Base-by-base conservation (phyloP, 2,888 invertebrate genomes). In the Lobophora halterata region DNA sequence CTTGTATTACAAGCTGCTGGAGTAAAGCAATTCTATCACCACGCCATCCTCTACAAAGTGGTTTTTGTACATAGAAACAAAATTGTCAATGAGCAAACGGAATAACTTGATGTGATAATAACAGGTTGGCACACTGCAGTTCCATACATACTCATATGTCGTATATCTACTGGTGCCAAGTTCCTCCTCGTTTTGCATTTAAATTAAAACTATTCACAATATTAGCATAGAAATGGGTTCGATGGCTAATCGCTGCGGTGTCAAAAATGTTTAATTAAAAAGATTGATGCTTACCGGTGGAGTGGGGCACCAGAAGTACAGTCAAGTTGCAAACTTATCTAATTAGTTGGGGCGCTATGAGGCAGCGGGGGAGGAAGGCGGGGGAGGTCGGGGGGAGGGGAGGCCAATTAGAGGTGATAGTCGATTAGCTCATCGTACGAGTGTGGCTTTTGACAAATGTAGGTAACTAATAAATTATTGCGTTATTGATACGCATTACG, bases 181-280 rank as follows among this genome's bases (percentile, higher is more conserved):
- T 33, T 26, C 33, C 6, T 17, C 17, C 58, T 62, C 56, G 65
- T 66, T 71, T 76, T 65, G 66, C 71, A 71, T 72, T 71, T 72
- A 70, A 73, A 71, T 69, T 66, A 72, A 71, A 73, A 75, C 75
- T 75, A 74, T 71, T 68, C 65, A 58, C 55, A 54, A 52, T 68
- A 79, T 79, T 79, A 76, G 70, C 78, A 79, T 78, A 77, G 73
- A 77, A 75, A 79, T 75, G 64, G 76, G 66, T 77, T 78, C 75
- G 79, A 82, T 79, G 67, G 79, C 76, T 85, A 85, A 85, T 86
- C 82, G 78, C 65, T 69, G 79, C 73, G 78, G 79, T 83, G 85
- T 85, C 85, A 85, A 86, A 86, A 85, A 83, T 85, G 79, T 86
- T 86, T 87, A 85, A 87, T 86, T 86, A 86, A 81, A 87, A 86